Conservation (phyloP, 2,888 invertebrate genomes). For the Agrotis exclamationis region DNA sequence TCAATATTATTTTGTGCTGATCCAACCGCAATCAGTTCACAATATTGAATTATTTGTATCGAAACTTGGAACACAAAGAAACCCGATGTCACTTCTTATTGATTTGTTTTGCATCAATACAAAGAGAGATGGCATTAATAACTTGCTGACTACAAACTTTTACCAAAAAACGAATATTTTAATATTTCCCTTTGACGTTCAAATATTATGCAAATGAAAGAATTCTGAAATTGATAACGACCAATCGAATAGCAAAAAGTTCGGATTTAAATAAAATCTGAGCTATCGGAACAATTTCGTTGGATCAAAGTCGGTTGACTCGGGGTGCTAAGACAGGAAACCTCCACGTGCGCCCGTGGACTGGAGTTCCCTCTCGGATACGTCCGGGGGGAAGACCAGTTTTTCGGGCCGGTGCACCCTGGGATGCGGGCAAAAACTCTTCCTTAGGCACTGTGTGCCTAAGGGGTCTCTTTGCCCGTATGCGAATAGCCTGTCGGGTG, state of each 20-base stretch:
- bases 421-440: too few species aligned
- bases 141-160: neutral
- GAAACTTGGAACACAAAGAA: neutral
- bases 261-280: conserved; percentile 6
- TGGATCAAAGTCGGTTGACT: too few species aligned
- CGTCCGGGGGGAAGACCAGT: too few species aligned
- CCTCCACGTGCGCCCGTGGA: too few species aligned
- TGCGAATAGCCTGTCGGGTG: too few species aligned
- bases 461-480: too few species aligned
- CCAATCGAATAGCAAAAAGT: conserved; percentile 30
- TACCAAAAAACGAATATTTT: conserved; percentile 22
- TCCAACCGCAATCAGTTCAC: neutral
- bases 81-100: neutral
- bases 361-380: too few species aligned
- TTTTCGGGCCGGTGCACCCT: too few species aligned
- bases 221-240: conserved; percentile 22
- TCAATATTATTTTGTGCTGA: neutral
- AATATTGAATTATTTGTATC: neutral
- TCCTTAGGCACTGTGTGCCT: too few species aligned
- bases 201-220: conserved; percentile 33
- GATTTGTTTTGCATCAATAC: neutral
- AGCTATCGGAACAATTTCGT: neutral
- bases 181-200: conserved; percentile 19
- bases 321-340: too few species aligned
- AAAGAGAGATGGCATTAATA: conserved; percentile 17